phyloP scores from a whole-genome alignment of 1,140 invertebrate genomes.

The Lepidurus packardi region DNA sequence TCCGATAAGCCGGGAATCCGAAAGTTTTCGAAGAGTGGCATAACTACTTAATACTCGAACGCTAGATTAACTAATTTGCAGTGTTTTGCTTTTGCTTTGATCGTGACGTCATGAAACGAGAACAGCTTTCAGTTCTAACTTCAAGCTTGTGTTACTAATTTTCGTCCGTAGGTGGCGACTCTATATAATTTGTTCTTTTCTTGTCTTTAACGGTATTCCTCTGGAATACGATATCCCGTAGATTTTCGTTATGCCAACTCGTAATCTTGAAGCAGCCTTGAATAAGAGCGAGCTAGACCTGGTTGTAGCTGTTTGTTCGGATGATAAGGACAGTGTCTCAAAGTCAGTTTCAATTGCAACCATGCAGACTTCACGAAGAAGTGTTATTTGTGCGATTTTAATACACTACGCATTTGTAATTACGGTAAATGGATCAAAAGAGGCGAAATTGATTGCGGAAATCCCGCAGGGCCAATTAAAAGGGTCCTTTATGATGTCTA shows the following conservation, averaged over 20 bases:
- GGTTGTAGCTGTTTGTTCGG: background rate
- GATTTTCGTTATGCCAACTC: too few relatives aligned
- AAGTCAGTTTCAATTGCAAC: background rate
- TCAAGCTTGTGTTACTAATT: too few relatives aligned
- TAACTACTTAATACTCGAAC: background rate
- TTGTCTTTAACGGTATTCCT: too few relatives aligned
- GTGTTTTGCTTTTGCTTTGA: too few relatives aligned
- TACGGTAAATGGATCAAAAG: background rate
- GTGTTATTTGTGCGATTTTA: background rate
- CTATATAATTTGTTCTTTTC: too few relatives aligned
- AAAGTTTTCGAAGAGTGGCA: slow-evolving; percentile 32
- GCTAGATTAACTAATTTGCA: background rate
- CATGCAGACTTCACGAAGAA: background rate
- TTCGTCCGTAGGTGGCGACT: too few relatives aligned
- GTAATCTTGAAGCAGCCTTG: background rate
- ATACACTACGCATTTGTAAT: background rate
- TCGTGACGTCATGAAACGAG: too few relatives aligned
- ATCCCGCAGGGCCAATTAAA: background rate
- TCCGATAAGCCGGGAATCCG: slow-evolving; percentile 53
- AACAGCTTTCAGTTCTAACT: too few relatives aligned
- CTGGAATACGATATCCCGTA: too few relatives aligned
- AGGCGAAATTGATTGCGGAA: background rate
- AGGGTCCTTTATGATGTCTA: background rate
- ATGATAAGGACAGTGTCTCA: background rate
- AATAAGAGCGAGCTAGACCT: background rate